Conservation (phyloP, 2,113 vertebrate genomes). For the Paracanthobrama guichenoti region DNA sequence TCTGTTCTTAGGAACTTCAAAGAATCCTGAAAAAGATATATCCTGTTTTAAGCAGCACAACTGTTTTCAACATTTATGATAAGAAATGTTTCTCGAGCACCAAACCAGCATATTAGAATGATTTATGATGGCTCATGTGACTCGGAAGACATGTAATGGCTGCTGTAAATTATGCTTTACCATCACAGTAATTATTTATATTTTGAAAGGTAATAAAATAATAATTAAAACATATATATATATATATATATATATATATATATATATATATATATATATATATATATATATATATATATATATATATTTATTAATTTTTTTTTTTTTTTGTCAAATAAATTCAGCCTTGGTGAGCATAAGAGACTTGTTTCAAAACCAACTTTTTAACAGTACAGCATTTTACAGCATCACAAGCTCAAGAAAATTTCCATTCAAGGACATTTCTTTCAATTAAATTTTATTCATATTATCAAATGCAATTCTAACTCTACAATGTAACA, state of each 20-base stretch:
- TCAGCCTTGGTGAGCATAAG: not conserved
- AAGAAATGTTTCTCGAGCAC: not conserved
- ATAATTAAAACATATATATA: not conserved
- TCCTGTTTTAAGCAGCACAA: not conserved
- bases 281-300: too few species aligned
- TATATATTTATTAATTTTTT: too few species aligned
- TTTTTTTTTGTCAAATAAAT: too few species aligned
- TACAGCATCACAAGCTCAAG: not conserved
- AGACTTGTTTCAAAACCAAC: not conserved
- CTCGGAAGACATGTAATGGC: not conserved
- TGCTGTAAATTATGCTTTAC: too few species aligned
- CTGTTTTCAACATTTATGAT: not conserved
- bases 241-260: too few species aligned
- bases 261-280: too few species aligned
- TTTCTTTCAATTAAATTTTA: too few species aligned
- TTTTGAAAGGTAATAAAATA: not conserved
- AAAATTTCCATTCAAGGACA: too few species aligned
- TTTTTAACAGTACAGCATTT: not conserved
- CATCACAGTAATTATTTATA: not conserved
- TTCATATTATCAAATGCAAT: not conserved
- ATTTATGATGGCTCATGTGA: not conserved
- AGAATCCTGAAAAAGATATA: not conserved
- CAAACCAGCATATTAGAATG: not conserved
- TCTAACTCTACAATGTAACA: not conserved
- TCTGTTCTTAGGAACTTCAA: not conserved